Evolutionary conservation across 2,888 invertebrate species (phyloP).

Genomic region (Chrysina gloriosa): DNA sequence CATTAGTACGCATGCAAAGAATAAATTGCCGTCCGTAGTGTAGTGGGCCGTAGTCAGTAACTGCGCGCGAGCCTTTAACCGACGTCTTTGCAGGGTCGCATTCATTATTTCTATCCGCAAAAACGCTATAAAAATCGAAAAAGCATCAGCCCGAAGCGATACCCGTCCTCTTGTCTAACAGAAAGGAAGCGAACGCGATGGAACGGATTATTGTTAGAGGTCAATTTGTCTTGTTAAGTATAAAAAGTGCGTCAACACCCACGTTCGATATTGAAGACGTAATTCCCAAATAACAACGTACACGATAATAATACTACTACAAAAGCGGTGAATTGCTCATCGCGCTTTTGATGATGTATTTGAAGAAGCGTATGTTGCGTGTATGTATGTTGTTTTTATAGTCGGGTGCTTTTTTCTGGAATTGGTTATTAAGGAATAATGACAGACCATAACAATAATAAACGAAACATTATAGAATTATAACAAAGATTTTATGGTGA

Average conservation of each 20-base stretch:
- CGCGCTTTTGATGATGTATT: conserved; percentile 5
- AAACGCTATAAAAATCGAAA: not conserved
- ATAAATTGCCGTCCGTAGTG: too few species aligned
- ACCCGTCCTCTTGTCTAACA: not conserved
- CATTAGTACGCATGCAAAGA: too few species aligned
- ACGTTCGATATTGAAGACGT: not conserved
- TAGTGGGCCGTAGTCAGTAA: too few species aligned
- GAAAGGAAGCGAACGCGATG: not conserved
- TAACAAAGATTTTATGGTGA: not conserved
- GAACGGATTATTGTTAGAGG: not conserved
- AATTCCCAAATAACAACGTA: conserved; percentile 25
- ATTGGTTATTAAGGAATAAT: not conserved
- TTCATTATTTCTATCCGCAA: not conserved
- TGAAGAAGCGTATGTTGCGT: not conserved
- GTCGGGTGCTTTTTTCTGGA: not conserved
- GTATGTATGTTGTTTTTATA: not conserved
- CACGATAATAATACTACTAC: too few species aligned
- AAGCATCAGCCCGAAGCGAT: not conserved
- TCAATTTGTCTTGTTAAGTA: conserved; percentile 2
- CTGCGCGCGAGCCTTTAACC: too few species aligned
- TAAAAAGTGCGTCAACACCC: conserved; percentile 17
- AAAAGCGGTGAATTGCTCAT: not conserved
- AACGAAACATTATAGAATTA: not conserved
- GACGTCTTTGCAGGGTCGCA: too few species aligned
- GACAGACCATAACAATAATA: not conserved